phyloP scores from a whole-genome alignment of 2,113 vertebrate species.

The Dasyprocta punctata region DNA sequence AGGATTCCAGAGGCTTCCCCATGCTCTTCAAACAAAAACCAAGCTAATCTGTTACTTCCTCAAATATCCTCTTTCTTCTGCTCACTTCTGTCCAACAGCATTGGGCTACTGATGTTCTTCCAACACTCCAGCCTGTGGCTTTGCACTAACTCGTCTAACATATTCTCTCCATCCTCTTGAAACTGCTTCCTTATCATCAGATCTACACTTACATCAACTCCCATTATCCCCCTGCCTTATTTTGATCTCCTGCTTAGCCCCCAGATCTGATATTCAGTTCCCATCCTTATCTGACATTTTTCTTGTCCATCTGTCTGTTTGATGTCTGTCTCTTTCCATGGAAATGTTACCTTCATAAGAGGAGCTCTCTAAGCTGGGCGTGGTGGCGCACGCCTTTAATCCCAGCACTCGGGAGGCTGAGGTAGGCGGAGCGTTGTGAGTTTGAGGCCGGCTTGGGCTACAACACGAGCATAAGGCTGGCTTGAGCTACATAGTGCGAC shows the following conservation, averaged over 20 bases:
- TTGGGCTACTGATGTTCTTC: neutral
- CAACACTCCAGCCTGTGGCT: neutral
- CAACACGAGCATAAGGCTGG: too few species aligned
- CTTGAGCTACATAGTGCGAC: too few species aligned
- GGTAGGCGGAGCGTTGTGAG: too few species aligned
- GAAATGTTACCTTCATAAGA: neutral
- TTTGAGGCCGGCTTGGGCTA: too few species aligned
- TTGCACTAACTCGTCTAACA: too few species aligned
- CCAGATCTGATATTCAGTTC: neutral
- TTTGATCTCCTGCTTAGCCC: neutral
- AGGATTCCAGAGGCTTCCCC: neutral
- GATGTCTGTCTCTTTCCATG: neutral
- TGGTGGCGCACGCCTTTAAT: too few species aligned
- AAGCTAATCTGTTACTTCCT: neutral
- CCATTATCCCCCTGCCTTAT: neutral
- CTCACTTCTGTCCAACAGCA: neutral
- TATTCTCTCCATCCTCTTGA: fast-evolving
- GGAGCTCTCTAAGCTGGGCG: too few species aligned
- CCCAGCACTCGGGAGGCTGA: too few species aligned
- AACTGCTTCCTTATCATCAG: neutral
- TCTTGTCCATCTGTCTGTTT: neutral
- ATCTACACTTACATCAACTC: neutral
- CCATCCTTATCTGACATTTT: neutral
- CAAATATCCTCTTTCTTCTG: neutral
- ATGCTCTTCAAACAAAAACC: neutral